Conservation (phyloP, 1,140 invertebrate species). For the Hydropsyche tenuis region DNA sequence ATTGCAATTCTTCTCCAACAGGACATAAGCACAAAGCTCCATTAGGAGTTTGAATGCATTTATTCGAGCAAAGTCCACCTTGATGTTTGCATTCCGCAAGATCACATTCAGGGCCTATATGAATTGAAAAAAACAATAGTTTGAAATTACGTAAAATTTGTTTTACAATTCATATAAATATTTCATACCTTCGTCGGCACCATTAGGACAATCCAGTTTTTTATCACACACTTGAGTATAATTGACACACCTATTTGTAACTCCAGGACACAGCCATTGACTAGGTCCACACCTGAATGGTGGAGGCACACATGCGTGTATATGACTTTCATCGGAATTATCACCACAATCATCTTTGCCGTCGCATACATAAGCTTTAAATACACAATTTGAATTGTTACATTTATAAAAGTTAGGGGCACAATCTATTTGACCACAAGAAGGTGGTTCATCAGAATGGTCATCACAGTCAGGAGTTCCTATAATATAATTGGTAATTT, state of each 20-base stretch:
- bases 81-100: slow-evolving; percentile 76
- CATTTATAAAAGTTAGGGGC: slow-evolving; percentile 83
- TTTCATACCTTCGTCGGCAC: slow-evolving; percentile 81
- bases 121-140: slow-evolving; percentile 4
- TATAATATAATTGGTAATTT: slow-evolving; percentile 46
- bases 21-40: slow-evolving; percentile 91
- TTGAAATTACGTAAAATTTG: not conserved
- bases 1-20: slow-evolving; percentile 73
- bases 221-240: slow-evolving; percentile 84
- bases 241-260: slow-evolving; percentile 79
- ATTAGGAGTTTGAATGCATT: slow-evolving; percentile 89
- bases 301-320: slow-evolving; percentile 78
- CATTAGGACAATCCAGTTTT: slow-evolving; percentile 87
- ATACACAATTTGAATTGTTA: slow-evolving; percentile 89
- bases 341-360: slow-evolving; percentile 96
- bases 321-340: slow-evolving; percentile 85
- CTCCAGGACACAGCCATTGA: slow-evolving; percentile 85
- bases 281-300: slow-evolving; percentile 76
- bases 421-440: slow-evolving; percentile 80
- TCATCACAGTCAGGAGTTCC: slow-evolving; percentile 89
- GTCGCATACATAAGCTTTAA: slow-evolving; percentile 94
- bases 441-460: slow-evolving; percentile 85
- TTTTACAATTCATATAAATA: not conserved
- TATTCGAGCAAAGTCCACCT: slow-evolving; percentile 79
- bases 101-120: slow-evolving; percentile 72